These are phyloP conservation scores for Nibea albiflora DNA, from an alignment of 2,113 vertebrate genomes.

Conservation along the genomic window DNA sequence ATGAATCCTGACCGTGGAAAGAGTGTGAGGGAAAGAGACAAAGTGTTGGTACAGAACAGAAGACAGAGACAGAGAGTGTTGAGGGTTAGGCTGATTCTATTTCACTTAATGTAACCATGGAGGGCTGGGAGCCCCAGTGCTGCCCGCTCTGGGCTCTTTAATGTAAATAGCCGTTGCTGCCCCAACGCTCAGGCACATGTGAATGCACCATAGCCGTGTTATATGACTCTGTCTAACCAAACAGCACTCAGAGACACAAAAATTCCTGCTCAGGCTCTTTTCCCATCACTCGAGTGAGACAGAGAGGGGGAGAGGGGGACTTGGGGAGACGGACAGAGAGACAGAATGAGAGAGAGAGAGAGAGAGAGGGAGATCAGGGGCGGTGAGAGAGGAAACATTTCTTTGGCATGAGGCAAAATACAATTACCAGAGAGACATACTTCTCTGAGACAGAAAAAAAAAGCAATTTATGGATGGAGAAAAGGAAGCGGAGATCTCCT, in stretches of 20 bases:
- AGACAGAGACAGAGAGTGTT: slow-evolving; percentile 63
- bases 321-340: slow-evolving; percentile 20
- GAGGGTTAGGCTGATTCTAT: slow-evolving; percentile 72
- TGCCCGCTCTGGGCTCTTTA: slow-evolving; percentile 75
- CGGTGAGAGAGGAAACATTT: slow-evolving; percentile 74
- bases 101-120: slow-evolving; percentile 82
- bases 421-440: slow-evolving; percentile 69
- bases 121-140: slow-evolving; percentile 70
- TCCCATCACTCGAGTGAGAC: slow-evolving; percentile 71
- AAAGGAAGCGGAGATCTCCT: slow-evolving; percentile 71
- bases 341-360: slow-evolving; percentile 37
- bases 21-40: slow-evolving; percentile 35
- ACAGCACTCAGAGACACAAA: slow-evolving; percentile 78
- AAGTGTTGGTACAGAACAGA: slow-evolving; percentile 44
- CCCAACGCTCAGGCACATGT: slow-evolving; percentile 73
- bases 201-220: slow-evolving; percentile 71
- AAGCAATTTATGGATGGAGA: slow-evolving; percentile 58
- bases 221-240: slow-evolving; percentile 84
- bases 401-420: slow-evolving; percentile 77
- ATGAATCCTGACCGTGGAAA: slow-evolving; percentile 28
- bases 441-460: slow-evolving; percentile 54
- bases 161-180: slow-evolving; percentile 81
- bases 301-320: background rate
- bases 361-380: slow-evolving; percentile 45
- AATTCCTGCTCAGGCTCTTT: slow-evolving; percentile 73